Evolutionary conservation across 1,140 invertebrate genomes (phyloP).

Genomic region (Lasioglossum albipes): DNA sequence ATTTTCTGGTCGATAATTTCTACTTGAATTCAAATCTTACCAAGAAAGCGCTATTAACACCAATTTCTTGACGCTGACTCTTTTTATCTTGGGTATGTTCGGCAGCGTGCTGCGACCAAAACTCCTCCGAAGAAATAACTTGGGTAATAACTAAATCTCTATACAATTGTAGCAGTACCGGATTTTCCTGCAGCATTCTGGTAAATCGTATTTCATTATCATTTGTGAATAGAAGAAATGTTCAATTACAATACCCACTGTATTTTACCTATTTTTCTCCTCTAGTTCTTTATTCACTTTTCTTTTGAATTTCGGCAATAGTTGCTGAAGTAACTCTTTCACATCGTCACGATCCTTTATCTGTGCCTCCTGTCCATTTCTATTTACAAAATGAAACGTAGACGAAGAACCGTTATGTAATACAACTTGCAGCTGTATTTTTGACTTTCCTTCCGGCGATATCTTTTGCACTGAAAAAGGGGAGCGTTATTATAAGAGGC

Average conservation of each 20-base stretch:
- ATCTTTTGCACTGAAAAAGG: conserved; percentile 95
- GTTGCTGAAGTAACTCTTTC: conserved; percentile 94
- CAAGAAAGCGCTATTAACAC: conserved; percentile 81
- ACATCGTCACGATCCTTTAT: conserved; percentile 95
- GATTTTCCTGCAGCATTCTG: conserved; percentile 90
- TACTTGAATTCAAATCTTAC: conserved; percentile 60
- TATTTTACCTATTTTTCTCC: conserved; percentile 87
- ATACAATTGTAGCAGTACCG: conserved; percentile 91
- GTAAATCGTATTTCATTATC: conserved; percentile 50
- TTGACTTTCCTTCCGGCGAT: conserved; percentile 98
- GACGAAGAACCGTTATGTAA: conserved; percentile 95
- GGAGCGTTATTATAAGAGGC: conserved; percentile 4
- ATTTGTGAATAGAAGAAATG: conserved; percentile 1
- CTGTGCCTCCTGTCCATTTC: conserved; percentile 89
- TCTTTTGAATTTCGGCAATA: conserved; percentile 96
- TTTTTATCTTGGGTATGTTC: conserved; percentile 88
- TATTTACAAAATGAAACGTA: conserved; percentile 98
- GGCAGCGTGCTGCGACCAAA: conserved; percentile 94
- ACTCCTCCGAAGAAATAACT: conserved; percentile 96
- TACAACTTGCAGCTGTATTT: conserved; percentile 99
- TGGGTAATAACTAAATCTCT: conserved; percentile 96
- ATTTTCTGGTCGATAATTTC: background rate
- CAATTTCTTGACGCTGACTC: conserved; percentile 89
- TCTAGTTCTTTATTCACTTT: conserved; percentile 96
- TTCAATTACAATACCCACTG: background rate